Evolutionary conservation across 2,888 invertebrate species (phyloP).

Genomic region (Andrena bucephala): DNA sequence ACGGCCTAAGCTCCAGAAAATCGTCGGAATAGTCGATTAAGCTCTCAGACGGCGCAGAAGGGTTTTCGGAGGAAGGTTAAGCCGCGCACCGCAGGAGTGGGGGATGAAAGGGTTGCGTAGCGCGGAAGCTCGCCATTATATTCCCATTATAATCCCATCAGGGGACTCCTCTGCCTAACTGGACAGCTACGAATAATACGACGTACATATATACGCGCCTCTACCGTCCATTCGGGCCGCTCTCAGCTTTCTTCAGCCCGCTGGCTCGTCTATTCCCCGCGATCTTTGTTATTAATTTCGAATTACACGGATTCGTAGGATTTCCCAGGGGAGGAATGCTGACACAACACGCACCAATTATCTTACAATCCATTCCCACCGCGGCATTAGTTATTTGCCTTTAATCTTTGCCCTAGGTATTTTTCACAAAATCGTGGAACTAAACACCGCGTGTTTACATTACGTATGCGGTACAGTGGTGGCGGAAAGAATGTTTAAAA

Average conservation of each 20-base stretch:
- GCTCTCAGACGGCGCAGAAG: conserved; percentile 51
- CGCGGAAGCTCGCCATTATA: conserved; percentile 83
- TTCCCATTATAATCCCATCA: conserved; percentile 84
- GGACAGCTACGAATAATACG: conserved; percentile 78
- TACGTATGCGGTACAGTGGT: too few relatives aligned
- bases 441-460: neutral
- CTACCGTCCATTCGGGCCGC: conserved; percentile 50
- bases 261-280: conserved; percentile 17
- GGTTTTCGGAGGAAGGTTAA: conserved; percentile 55
- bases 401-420: neutral
- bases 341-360: neutral
- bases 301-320: conserved; percentile 30
- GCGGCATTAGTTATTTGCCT: neutral
- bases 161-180: conserved; percentile 79
- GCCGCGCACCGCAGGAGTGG: conserved; percentile 46
- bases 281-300: conserved; percentile 50
- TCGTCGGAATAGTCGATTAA: conserved; percentile 58
- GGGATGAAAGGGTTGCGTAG: conserved; percentile 76
- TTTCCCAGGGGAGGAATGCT: neutral
- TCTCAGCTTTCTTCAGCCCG: conserved; percentile 23
- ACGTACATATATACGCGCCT: conserved; percentile 53
- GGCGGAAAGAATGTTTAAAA: too few relatives aligned
- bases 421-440: neutral
- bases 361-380: neutral
- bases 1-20: conserved; percentile 56